phyloP scores from a whole-genome alignment of 1,140 invertebrate species.

The Rhagoletis pomonella region DNA sequence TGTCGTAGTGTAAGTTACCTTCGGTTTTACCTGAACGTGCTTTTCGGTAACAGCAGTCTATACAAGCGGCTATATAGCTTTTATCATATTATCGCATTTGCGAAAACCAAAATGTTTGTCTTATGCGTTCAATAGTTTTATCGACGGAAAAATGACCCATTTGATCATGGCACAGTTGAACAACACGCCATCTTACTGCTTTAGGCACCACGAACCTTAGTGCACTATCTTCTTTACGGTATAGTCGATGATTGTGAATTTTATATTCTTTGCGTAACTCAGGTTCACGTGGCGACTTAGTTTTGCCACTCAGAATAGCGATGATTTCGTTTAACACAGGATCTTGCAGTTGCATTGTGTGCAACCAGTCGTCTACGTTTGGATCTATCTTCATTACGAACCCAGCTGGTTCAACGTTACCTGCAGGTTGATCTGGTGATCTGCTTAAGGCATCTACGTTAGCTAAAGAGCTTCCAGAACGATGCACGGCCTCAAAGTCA shows the following conservation, averaged over 20 bases:
- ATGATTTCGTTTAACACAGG: neutral
- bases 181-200: too few species aligned
- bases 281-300: neutral
- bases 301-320: neutral
- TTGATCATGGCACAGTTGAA: too few species aligned
- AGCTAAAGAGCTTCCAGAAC: neutral
- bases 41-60: neutral
- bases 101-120: too few species aligned
- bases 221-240: too few species aligned
- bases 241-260: neutral
- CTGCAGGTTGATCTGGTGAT: neutral
- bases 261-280: neutral
- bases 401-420: neutral
- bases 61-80: neutral
- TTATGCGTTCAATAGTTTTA: too few species aligned
- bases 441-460: constrained; percentile 14
- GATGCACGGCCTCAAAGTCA: too few species aligned
- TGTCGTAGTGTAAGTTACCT: neutral
- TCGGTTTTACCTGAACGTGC: neutral
- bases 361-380: neutral
- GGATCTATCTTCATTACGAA: neutral
- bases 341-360: constrained; percentile 19
- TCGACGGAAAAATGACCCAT: neutral
- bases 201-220: neutral
- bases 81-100: neutral